A percentile compares a stretch with the other conserved stretches of the same genome.
These are phyloP conservation scores for Scaptomyza flava DNA, from an alignment of 2,888 invertebrate genomes.

Conservation along the genomic window DNA sequence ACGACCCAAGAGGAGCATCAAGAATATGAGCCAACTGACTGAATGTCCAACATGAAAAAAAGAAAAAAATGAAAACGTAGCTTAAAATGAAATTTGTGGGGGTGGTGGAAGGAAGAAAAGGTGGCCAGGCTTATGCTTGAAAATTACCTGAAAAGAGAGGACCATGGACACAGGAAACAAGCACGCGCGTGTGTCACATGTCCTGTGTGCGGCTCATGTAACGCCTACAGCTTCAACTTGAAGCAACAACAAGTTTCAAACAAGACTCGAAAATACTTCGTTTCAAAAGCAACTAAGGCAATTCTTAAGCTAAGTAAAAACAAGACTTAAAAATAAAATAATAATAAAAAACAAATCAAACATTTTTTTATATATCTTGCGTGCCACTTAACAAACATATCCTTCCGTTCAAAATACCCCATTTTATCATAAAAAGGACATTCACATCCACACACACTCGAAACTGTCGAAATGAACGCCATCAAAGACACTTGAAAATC, in stretches of 20 bases:
- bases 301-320: no score
- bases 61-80: slow-evolving; percentile 25
- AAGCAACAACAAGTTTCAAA: slow-evolving; percentile 30
- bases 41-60: slow-evolving; percentile 42
- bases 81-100: slow-evolving; percentile 45
- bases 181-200: slow-evolving; percentile 31
- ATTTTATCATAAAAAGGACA: slow-evolving; percentile 25
- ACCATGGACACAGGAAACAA: slow-evolving; percentile 6
- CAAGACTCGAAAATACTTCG: slow-evolving; percentile 29
- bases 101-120: neutral
- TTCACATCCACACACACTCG: slow-evolving; percentile 28
- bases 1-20: slow-evolving; percentile 39
- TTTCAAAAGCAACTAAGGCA: slow-evolving; percentile 17
- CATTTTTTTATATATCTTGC: neutral
- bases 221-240: slow-evolving; percentile 46
- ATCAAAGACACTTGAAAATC: slow-evolving; percentile 34
- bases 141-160: slow-evolving; percentile 36
- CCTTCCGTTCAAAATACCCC: neutral
- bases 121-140: slow-evolving; percentile 42
- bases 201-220: slow-evolving; percentile 42
- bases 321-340: no score
- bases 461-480: slow-evolving; percentile 47
- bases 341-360: no score
- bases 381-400: neutral
- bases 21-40: slow-evolving; percentile 36